Percentiles rank a stretch among this genome's conserved stretches.
These are phyloP conservation scores for Harpagifer antarcticus DNA, from an alignment of 2,797 vertebrate genomes.

Conservation along the genomic window DNA sequence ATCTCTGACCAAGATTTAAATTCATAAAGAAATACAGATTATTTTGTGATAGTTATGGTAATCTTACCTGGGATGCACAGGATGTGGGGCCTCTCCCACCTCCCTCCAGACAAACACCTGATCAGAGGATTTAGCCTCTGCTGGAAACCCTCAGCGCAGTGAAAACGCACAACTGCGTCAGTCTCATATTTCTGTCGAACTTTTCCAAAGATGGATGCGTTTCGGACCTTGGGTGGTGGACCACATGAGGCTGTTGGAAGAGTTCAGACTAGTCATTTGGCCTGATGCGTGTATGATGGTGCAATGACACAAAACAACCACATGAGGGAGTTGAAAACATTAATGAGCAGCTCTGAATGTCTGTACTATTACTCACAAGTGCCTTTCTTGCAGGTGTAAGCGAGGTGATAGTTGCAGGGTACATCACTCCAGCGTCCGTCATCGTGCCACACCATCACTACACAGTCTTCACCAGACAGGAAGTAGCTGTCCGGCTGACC, in stretches of 20 bases:
- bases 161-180: slow-evolving; percentile 87
- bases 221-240: slow-evolving; percentile 85
- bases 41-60: neutral
- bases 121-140: slow-evolving; percentile 88
- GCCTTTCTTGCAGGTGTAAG: slow-evolving; percentile 97
- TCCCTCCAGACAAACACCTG: slow-evolving; percentile 88
- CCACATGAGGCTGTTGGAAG: slow-evolving; percentile 88
- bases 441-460: slow-evolving; percentile 96
- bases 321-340: slow-evolving; percentile 2
- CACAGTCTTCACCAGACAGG: slow-evolving; percentile 95
- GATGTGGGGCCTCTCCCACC: slow-evolving; percentile 90
- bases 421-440: slow-evolving; percentile 95
- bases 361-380: slow-evolving; percentile 85
- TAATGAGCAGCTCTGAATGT: neutral
- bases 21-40: neutral
- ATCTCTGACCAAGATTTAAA: neutral
- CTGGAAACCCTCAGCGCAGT: slow-evolving; percentile 86
- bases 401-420: slow-evolving; percentile 96
- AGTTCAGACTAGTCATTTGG: neutral
- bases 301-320: slow-evolving; percentile 8
- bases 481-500: slow-evolving; percentile 98
- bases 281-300: neutral
- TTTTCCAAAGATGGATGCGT: slow-evolving; percentile 88
- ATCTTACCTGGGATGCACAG: slow-evolving; percentile 80
- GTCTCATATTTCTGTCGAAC: slow-evolving; percentile 87